These are phyloP conservation scores for Gasteruption jaculator DNA, from an alignment of 2,888 invertebrate genomes.

Conservation along the genomic window DNA sequence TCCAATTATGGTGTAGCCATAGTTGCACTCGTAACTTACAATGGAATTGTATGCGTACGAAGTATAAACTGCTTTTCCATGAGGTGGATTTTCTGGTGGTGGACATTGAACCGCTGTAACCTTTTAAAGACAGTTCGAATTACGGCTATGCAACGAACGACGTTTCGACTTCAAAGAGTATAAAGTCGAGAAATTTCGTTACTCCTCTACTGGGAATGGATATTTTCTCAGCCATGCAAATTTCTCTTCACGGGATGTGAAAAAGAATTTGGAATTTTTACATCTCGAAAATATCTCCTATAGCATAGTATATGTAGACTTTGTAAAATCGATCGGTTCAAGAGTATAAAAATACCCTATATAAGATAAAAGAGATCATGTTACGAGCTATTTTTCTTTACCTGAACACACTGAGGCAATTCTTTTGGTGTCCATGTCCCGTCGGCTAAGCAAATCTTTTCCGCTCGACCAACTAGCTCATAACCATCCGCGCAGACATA, in stretches of 20 bases:
- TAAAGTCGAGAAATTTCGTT: too few species aligned
- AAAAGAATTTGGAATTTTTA: too few species aligned
- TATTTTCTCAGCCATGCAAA: too few species aligned
- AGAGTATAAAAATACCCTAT: neutral
- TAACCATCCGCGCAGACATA: constrained; percentile 93
- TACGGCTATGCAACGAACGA: too few species aligned
- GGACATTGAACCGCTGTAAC: constrained; percentile 93
- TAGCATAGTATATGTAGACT: neutral
- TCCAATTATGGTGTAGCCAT: constrained; percentile 88
- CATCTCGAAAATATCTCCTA: too few species aligned
- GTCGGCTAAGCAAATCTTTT: constrained; percentile 84
- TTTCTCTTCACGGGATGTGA: too few species aligned
- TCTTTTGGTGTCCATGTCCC: constrained; percentile 90
- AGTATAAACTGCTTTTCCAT: constrained; percentile 90
- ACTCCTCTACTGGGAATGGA: too few species aligned
- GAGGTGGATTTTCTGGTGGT: constrained; percentile 83
- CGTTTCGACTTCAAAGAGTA: too few species aligned
- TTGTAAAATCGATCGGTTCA: neutral
- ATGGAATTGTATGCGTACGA: constrained; percentile 93
- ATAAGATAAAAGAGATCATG: constrained; percentile 11
- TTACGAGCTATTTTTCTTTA: constrained; percentile 28
- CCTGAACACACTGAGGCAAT: constrained; percentile 81
- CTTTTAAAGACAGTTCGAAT: too few species aligned
- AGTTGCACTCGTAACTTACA: constrained; percentile 93
- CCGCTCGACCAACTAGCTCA: constrained; percentile 83